Evolutionary conservation across 2,797 vertebrate genomes (phyloP), one percentile per base, ranked within the genome.

Genomic region (Argya squamiceps): DNA sequence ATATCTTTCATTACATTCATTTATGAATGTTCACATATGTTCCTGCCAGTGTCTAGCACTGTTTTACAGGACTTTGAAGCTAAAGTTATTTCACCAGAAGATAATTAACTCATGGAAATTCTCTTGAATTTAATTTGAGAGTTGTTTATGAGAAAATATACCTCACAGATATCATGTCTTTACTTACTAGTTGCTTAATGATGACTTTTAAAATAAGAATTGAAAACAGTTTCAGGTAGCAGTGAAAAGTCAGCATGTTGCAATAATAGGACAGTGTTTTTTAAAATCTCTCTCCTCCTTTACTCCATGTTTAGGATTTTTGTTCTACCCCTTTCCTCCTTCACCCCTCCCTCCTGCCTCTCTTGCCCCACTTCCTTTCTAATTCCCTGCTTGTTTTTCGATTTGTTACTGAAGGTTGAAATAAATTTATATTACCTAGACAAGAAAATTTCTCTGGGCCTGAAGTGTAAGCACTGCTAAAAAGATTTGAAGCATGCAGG

Each of bases 281-380:
- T 19, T 13, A 39, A 75, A 1, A 2, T 26, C 19, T 60, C 4
- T 12, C 7, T 88, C 15, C 4, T 0, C 0, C 6, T 77, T 84
- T 69, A 16, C 3, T 14, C 12, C 1, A 12, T 5, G 4, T 63
- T 43, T 63, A 23, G 19, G 18, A 75, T 22, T 81, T 91, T 75
- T 39, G 34, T 60, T 68, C 19, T 76, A 17, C 4, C 3, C 68
- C 30, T 56, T 34, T 78, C 13, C 8, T 52, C 41, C 11, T 34
- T 60, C 19, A 13, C 5, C 3, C 6, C 3, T 43, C 2, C 4
- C 6, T 26, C 34, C 12, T 34, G 7, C 3, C 7, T 5, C 8
- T 3, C 7, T 6, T 2, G 0, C 6, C 36, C 11, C 19, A n/a
- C 9, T 52, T 46, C 11, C 6, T 1, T 58, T 84, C 29, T 76